Percentiles rank a stretch among this genome's conserved stretches.
These are phyloP conservation scores for Montifringilla adamsi DNA, from an alignment of 2,113 vertebrate species.

Conservation along the genomic window DNA sequence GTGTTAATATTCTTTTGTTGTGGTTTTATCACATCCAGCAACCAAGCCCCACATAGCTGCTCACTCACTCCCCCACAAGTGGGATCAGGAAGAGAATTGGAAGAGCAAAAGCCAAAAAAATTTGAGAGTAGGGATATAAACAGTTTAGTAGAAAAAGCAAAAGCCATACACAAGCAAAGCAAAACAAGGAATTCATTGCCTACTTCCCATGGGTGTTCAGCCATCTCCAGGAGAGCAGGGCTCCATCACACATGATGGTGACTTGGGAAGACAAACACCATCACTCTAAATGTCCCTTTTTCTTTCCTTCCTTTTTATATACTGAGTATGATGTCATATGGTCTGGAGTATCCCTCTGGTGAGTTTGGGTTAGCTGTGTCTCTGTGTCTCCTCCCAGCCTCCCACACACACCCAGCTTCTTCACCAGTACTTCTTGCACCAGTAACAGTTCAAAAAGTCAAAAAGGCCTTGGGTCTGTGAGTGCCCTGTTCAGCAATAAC, in stretches of 20 bases:
- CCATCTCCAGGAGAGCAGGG: not conserved
- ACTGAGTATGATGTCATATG: not conserved
- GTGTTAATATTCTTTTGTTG: rapidly evolving
- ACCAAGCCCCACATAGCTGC: not conserved
- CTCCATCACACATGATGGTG: rapidly evolving
- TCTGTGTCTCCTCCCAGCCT: not conserved
- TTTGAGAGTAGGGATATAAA: not conserved
- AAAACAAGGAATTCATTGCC: not conserved
- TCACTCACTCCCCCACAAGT: not conserved
- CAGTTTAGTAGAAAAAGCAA: not conserved
- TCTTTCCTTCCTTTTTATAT: not conserved
- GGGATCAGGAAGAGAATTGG: not conserved
- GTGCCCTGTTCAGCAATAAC: not conserved
- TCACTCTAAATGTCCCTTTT: not conserved
- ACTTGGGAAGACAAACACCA: not conserved
- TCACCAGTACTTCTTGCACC: not conserved
- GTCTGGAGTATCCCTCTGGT: not conserved
- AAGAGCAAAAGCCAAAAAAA: not conserved
- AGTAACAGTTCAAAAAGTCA: not conserved
- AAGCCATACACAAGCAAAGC: not conserved
- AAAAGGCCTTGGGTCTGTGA: not conserved
- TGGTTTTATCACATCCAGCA: not conserved
- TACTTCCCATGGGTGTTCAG: not conserved
- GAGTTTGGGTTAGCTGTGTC: not conserved
- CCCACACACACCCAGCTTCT: not conserved